These are phyloP conservation scores for Nasonia giraulti DNA, from an alignment of 1,140 invertebrate genomes.

Conservation along the genomic window DNA sequence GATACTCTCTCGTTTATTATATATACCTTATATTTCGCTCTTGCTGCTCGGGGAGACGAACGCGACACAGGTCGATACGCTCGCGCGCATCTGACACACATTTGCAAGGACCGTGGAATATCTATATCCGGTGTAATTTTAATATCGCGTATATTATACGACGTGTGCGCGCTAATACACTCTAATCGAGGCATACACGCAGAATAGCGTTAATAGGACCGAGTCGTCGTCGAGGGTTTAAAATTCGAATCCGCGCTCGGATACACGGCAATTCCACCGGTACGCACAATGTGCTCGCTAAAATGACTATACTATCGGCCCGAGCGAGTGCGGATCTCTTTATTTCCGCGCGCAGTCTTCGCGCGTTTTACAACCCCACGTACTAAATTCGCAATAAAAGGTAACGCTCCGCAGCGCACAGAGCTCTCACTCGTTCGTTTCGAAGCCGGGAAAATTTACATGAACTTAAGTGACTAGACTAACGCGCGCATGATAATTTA, in stretches of 20 bases:
- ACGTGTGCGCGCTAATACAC: no score
- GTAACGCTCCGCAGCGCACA: background rate
- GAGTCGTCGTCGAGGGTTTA: background rate
- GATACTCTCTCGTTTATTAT: background rate
- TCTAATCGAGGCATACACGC: no score
- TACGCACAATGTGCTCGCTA: background rate
- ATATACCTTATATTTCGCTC: no score
- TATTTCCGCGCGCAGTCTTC: slow-evolving; percentile 26
- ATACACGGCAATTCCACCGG: background rate
- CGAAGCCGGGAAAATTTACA: background rate
- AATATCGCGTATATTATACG: no score
- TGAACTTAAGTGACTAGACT: background rate
- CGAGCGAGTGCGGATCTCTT: slow-evolving; percentile 6
- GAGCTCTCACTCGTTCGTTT: background rate
- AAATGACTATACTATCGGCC: background rate
- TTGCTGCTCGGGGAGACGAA: no score
- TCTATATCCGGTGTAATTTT: no score
- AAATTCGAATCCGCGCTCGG: background rate
- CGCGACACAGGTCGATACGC: no score
- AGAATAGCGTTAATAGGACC: background rate
- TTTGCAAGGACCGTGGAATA: no score
- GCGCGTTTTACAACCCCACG: slow-evolving; percentile 30
- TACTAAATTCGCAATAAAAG: slow-evolving; percentile 31
- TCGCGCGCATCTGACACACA: no score
- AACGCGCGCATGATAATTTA: background rate